Conservation (phyloP, 1,140 invertebrate genomes). For the Acromyrmex echinatior region DNA sequence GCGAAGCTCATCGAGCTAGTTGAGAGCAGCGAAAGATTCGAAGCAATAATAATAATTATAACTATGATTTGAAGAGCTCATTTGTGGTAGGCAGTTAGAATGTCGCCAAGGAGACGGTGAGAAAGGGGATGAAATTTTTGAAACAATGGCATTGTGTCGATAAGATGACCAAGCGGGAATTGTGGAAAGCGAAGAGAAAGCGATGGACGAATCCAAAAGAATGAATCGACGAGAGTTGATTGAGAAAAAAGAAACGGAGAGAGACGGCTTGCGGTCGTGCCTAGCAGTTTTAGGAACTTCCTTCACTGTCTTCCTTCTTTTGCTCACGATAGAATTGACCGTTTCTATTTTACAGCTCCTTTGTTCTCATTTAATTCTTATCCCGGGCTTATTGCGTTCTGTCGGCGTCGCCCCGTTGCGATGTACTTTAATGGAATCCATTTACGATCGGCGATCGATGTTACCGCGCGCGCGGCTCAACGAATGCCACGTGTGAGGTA, state of each 20-base stretch:
- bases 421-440: slow-evolving; percentile 59
- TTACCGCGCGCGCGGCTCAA: slow-evolving; percentile 28
- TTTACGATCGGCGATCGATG: slow-evolving; percentile 57
- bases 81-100: neutral
- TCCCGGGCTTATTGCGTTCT: slow-evolving; percentile 58
- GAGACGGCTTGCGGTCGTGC: slow-evolving; percentile 46
- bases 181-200: neutral
- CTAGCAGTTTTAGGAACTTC: slow-evolving; percentile 42
- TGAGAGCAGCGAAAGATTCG: neutral
- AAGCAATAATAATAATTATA: neutral
- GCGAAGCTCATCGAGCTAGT: neutral
- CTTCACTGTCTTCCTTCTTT: neutral
- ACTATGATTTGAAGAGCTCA: slow-evolving; percentile 9
- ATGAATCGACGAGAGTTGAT: slow-evolving; percentile 34
- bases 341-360: slow-evolving; percentile 58
- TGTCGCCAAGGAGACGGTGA: neutral
- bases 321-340: slow-evolving; percentile 38
- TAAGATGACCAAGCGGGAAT: slow-evolving; percentile 69
- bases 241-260: neutral
- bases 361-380: slow-evolving; percentile 65
- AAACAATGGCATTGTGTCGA: slow-evolving; percentile 76
- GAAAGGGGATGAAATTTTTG: slow-evolving; percentile 64
- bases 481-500: slow-evolving; percentile 43
- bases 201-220: slow-evolving; percentile 4
- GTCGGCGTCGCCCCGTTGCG: slow-evolving; percentile 29